phyloP scores from a whole-genome alignment of 2,888 invertebrate genomes.

The Callosobruchus maculatus region DNA sequence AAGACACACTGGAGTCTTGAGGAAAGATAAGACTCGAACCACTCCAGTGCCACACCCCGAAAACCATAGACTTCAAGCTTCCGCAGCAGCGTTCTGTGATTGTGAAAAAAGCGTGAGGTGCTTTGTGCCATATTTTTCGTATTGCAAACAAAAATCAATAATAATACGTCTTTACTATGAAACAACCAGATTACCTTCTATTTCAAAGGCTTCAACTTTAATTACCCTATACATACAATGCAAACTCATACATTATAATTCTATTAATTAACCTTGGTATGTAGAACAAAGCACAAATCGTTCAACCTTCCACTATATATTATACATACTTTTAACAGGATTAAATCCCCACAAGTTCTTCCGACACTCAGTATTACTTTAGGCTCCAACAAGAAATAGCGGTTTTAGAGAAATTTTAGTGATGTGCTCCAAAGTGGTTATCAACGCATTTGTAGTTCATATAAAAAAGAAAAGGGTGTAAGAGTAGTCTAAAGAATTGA shows the following conservation, averaged over 20 bases:
- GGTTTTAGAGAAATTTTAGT: neutral
- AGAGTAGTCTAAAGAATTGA: no score
- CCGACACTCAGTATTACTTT: neutral
- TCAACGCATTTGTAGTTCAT: neutral
- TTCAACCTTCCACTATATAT: neutral
- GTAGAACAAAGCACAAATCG: neutral
- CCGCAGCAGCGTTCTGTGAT: no score
- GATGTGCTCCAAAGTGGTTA: no score
- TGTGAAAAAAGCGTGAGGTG: no score
- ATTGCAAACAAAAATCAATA: no score
- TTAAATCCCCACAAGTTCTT: slow-evolving; percentile 29
- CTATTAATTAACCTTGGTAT: neutral
- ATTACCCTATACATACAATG: neutral
- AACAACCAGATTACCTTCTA: no score
- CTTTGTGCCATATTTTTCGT: no score
- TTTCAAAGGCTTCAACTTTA: neutral
- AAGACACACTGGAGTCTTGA: no score
- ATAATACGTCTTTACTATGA: no score
- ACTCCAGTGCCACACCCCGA: no score
- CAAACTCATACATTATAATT: neutral
- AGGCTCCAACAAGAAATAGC: neutral
- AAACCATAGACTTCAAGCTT: no score
- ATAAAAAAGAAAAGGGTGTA: neutral
- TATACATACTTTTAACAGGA: slow-evolving; percentile 22
- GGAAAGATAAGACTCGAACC: no score